Percentiles rank a stretch among this genome's conserved stretches.
Conservation (phyloP, 1,140 invertebrate species). For the Platorchestia sp. region DNA sequence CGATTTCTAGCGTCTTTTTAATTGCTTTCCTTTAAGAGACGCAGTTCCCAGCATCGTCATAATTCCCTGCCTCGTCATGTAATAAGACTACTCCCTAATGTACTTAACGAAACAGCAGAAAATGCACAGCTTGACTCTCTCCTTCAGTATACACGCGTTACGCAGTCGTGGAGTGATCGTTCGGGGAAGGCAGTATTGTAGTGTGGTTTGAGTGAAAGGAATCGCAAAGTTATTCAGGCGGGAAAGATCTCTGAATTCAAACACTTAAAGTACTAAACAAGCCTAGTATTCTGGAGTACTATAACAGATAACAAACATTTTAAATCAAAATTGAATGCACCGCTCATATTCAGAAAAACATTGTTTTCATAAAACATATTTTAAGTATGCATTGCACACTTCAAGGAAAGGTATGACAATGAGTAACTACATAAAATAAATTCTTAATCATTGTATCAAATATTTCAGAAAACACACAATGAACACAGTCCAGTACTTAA, state of each 20-base stretch:
- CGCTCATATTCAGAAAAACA: not conserved
- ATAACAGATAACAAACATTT: not conserved
- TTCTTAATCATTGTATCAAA: not conserved
- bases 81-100: not conserved
- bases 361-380: not conserved
- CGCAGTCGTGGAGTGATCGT: not conserved
- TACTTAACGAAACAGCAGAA: not conserved
- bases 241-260: not conserved
- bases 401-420: not conserved
- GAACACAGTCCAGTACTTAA: not conserved
- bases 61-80: slow-evolving; percentile 10
- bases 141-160: not conserved
- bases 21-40: slow-evolving; percentile 13
- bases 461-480: not conserved
- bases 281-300: not conserved
- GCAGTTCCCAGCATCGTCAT: not conserved
- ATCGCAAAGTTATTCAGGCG: not conserved
- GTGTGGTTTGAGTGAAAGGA: not conserved
- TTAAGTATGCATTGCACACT: not conserved
- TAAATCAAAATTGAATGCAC: not conserved
- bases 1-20: slow-evolving; percentile 8
- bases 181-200: not conserved
- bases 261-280: too few species aligned
- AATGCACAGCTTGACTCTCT: not conserved
- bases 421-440: not conserved